phyloP scores from a whole-genome alignment of 2,888 invertebrate genomes.

The Capitulum mitella region DNA sequence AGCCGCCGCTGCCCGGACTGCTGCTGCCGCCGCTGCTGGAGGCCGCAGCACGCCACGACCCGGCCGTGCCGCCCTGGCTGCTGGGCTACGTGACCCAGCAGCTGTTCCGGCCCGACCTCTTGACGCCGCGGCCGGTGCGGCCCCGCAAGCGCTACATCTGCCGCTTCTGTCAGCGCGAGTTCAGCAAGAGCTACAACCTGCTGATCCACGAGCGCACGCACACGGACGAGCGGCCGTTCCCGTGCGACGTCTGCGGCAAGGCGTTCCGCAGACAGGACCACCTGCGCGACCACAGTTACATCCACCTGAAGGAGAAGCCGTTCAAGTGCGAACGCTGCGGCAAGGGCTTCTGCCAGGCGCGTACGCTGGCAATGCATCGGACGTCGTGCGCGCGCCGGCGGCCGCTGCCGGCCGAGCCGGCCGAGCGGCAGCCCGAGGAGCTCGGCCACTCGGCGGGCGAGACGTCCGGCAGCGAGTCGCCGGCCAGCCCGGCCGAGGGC shows the following conservation, averaged over 20 bases:
- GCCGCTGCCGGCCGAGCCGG: no score
- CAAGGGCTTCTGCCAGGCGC: slow-evolving; percentile 92
- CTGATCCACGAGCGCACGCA: slow-evolving; percentile 52
- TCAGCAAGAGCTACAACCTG: slow-evolving; percentile 52
- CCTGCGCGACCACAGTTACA: slow-evolving; percentile 54
- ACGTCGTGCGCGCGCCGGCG: slow-evolving; percentile 45
- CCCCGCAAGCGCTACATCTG: slow-evolving; percentile 51
- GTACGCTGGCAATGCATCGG: slow-evolving; percentile 88
- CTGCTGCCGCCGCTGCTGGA: slow-evolving; percentile 66
- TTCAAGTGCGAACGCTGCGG: slow-evolving; percentile 93
- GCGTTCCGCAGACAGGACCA: slow-evolving; percentile 51
- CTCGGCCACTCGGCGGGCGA: neutral
- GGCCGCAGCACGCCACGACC: no score
- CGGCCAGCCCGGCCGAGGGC: neutral
- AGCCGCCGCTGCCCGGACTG: slow-evolving; percentile 54
- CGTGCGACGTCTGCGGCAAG: slow-evolving; percentile 51
- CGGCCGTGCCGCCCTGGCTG: slow-evolving; percentile 48
- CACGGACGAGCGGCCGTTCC: slow-evolving; percentile 52
- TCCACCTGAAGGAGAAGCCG: slow-evolving; percentile 94
- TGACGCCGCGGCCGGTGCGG: slow-evolving; percentile 56
- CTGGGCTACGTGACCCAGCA: slow-evolving; percentile 28
- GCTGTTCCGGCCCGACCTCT: slow-evolving; percentile 48
- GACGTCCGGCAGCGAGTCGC: neutral
- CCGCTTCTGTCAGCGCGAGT: slow-evolving; percentile 48
- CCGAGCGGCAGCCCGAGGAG: neutral